A percentile compares a stretch with the other conserved stretches of the same genome.
These are phyloP conservation scores for Abscondita cerata DNA, from an alignment of 2,888 invertebrate genomes.

Conservation along the genomic window DNA sequence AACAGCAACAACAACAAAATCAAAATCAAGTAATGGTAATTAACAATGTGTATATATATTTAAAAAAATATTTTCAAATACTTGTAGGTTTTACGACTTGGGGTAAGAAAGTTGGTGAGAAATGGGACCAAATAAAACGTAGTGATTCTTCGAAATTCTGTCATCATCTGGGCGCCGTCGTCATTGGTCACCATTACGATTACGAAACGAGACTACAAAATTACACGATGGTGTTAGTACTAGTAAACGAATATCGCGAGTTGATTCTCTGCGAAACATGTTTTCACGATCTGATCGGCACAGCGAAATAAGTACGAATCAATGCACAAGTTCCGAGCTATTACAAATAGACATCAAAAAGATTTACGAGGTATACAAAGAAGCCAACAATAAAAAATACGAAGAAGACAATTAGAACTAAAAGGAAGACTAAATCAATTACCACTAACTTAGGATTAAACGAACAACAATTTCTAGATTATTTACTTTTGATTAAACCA, in stretches of 20 bases:
- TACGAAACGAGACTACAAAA: slow-evolving; percentile 16
- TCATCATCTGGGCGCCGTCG: slow-evolving; percentile 56
- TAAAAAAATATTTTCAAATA: slow-evolving; percentile 10
- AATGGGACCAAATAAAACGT: slow-evolving; percentile 67
- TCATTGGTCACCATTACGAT: slow-evolving; percentile 59
- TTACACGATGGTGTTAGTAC: slow-evolving; percentile 13
- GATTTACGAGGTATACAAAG: slow-evolving; percentile 49
- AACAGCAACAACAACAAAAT: slow-evolving; percentile 25
- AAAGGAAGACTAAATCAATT: slow-evolving; percentile 45
- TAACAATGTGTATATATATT: slow-evolving; percentile 8
- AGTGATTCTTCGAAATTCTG: slow-evolving; percentile 64
- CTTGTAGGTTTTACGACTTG: slow-evolving; percentile 65
- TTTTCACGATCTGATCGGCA: slow-evolving; percentile 55
- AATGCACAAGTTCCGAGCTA: slow-evolving; percentile 32
- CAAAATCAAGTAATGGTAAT: slow-evolving; percentile 40
- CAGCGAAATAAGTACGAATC: slow-evolving; percentile 39
- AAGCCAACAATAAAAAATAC: slow-evolving; percentile 29
- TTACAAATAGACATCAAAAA: slow-evolving; percentile 46
- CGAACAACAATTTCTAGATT: slow-evolving; percentile 54
- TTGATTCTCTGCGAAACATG: slow-evolving; percentile 63
- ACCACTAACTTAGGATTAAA: slow-evolving; percentile 51
- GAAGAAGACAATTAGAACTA: slow-evolving; percentile 34
- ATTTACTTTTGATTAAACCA: slow-evolving; percentile 53
- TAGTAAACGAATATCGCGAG: slow-evolving; percentile 59
- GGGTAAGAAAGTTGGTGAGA: slow-evolving; percentile 66